Evolutionary conservation across 2,113 vertebrate genomes (phyloP).

Genomic region (Microtus montanus): DNA sequence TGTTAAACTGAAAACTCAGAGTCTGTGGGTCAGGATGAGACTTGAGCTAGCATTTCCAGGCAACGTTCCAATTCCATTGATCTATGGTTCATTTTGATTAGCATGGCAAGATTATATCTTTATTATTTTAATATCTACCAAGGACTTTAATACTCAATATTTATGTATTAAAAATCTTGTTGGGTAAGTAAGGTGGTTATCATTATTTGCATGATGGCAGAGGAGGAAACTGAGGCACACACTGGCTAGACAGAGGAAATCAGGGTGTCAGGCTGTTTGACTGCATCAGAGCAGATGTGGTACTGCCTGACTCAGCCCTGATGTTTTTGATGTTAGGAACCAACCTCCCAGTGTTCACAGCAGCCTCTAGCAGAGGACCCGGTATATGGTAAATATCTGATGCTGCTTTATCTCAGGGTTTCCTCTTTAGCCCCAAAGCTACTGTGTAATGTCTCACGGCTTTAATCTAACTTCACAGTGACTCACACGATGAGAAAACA

Average conservation of each 20-base stretch:
- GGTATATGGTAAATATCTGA: background rate
- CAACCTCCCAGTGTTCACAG: background rate
- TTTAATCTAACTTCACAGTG: background rate
- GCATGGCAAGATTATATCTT: background rate
- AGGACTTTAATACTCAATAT: background rate
- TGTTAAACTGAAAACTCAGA: background rate
- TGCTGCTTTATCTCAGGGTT: background rate
- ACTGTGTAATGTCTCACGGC: background rate
- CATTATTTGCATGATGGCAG: background rate
- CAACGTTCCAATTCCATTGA: fast-evolving
- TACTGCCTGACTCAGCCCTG: background rate
- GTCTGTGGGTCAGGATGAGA: background rate
- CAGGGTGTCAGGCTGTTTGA: background rate
- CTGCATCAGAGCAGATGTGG: background rate
- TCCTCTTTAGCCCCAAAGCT: background rate
- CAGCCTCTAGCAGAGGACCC: background rate
- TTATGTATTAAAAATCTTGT: background rate
- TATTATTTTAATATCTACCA: constrained; percentile 16
- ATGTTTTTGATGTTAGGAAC: background rate
- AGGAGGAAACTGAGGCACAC: background rate
- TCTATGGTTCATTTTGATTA: background rate
- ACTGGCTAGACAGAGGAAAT: background rate
- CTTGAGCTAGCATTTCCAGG: background rate
- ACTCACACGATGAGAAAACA: background rate
- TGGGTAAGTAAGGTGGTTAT: background rate